Base-by-base conservation (phyloP, 2,888 invertebrate species). In the Melipona bicolor region DNA sequence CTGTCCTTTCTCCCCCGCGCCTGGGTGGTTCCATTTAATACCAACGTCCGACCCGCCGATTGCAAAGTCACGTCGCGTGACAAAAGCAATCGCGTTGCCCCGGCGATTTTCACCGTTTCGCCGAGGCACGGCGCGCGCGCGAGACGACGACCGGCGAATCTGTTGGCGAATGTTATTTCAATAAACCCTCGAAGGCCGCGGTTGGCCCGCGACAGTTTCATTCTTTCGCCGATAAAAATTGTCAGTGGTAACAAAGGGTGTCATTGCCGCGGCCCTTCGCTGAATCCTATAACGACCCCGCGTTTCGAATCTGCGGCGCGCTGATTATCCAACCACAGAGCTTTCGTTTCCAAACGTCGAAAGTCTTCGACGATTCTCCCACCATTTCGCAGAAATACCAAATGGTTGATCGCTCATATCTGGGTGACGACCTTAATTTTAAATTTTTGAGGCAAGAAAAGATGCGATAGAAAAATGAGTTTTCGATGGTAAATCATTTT, bases 191-290 rank as follows among this genome's bases (percentile, higher is more conserved):
- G n/a, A 4, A 15, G 56, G n/a, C 24, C 13, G 56, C 17, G 50
- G 19, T 9, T 11, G 27, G n/a, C 62, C 56, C 32, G 70, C 24
- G 82, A 82, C 78, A 81, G 71, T 54, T 81, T 72, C 81, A 62
- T 78, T 79, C 70, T 80, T 21, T 71, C 17, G 4, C 43, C 65
- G 80, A 71, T 75, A 70, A 75, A 82, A 80, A 71, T 80, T 75
- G 81, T 75, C 73, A 71, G 52, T 27, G 78, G 61, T 67, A 74
- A 84, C 83, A 84, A 84, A 84, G 84, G 52, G 32, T 70, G 62
- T 49, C 67, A 49, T 72, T 72, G 62, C 72, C 19, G 21, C 50
- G 32, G 36, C 32, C 49, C 50, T 72, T 62, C 70, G 68, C 27
- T 67, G 61, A 17, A 43, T 56, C 43, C 83, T 68, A 83, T 83